phyloP scores from a whole-genome alignment of 2,888 invertebrate species.

The Eupithecia abbreviata region DNA sequence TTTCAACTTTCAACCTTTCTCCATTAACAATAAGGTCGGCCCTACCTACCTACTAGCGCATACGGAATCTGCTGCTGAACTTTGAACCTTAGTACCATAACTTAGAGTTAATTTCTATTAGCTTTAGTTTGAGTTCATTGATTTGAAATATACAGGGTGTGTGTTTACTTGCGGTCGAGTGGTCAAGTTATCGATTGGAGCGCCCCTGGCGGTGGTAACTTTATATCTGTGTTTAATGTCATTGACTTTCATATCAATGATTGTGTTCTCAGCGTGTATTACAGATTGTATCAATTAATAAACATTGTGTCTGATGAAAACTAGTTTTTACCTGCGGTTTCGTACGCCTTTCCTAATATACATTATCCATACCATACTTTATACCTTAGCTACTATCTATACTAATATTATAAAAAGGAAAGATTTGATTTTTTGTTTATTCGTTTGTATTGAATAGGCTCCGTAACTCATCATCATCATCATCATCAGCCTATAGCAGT shows the following conservation, averaged over 20 bases:
- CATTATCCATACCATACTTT: too few species aligned
- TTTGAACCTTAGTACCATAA: constrained; percentile 26
- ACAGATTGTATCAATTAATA: background rate
- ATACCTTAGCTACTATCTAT: too few species aligned
- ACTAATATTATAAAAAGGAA: too few species aligned
- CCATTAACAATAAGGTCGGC: constrained; percentile 14
- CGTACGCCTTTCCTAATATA: background rate
- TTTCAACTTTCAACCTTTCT: constrained; percentile 29
- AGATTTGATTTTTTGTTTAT: too few species aligned
- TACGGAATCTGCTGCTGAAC: constrained; percentile 40
- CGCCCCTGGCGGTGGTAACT: constrained; percentile 52
- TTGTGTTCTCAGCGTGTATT: constrained; percentile 44
- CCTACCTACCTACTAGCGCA: constrained; percentile 22
- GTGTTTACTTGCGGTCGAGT: constrained; percentile 37
- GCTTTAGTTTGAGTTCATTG: constrained; percentile 19
- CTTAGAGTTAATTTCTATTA: constrained; percentile 25
- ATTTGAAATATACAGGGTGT: constrained; percentile 19
- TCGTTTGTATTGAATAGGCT: too few species aligned
- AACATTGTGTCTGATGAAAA: background rate
- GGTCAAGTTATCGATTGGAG: constrained; percentile 24
- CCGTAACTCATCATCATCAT: too few species aligned
- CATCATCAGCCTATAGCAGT: too few species aligned
- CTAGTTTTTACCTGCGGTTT: background rate
- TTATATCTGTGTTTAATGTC: constrained; percentile 58
- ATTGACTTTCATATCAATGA: constrained; percentile 57